Evolutionary conservation across 2,113 vertebrate genomes (phyloP), one percentile per base, ranked within the genome.

Genomic region (Empidonax traillii): DNA sequence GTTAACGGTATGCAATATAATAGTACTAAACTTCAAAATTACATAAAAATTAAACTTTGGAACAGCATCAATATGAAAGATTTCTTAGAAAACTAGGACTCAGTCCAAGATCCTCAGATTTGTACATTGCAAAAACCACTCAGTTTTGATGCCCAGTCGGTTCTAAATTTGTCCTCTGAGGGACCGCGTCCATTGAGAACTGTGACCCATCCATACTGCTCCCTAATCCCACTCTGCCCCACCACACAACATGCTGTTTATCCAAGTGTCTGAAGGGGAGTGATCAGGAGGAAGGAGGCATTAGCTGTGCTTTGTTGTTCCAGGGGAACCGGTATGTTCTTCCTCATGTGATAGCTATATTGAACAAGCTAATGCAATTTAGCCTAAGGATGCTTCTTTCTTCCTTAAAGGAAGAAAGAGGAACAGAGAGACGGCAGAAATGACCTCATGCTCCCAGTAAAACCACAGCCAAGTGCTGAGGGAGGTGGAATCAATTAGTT

Each of bases 31-130:
- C 69, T 90, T 95, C 88, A 79, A 79, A 59, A 59, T 90, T 59
- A 94, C 78, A 92, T 52, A 69, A 89, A 96, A 95, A 80, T 80
- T 76, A 79, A 91, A 90, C 77, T 90, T 93, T 94, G 92, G 84
- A 96, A 96, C 86, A 95, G 83, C 88, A 93, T 90, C 69, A 75
- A 39, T 65, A 90, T 9, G 65, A 90, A 93, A 76, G 73, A 69
- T 18, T 88, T 67, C 79, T 93, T 65, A 75, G 69, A 95, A 93
- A 94, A 89, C 61, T 13, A 92, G 73, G 66, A 72, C 80, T 93
- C 69, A 8, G 46, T 65, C 92, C 12, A 51, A 93, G 44, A 90
- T 58, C 61, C 76, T 94, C 79, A 86, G 79, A 86, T 24, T 43
- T 65, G 61, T 68, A 80, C 72, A 75, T 2, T 68, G 84, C 68